Conservation (phyloP, 2,797 vertebrate species). For the Cirrhinus mrigala region DNA sequence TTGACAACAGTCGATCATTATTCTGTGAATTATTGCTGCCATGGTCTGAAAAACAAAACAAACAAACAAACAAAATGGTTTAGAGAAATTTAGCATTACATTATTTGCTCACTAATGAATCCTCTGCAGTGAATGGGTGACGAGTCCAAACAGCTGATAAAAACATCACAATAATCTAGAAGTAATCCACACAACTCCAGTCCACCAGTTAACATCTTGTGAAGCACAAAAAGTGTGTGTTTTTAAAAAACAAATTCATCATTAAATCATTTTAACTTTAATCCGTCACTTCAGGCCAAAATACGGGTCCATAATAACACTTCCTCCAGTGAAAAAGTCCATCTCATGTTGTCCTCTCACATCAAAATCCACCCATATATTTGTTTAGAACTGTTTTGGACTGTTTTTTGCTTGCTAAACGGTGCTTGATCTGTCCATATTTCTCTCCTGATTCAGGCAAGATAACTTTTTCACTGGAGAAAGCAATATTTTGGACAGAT, state of each 20-base stretch:
- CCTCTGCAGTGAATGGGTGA: neutral
- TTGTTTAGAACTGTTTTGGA: neutral
- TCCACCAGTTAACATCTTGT: neutral
- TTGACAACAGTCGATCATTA: no score
- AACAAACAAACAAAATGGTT: neutral
- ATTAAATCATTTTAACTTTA: neutral
- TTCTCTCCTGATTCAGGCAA: neutral
- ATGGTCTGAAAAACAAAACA: neutral
- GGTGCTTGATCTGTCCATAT: neutral
- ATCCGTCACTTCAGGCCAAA: neutral
- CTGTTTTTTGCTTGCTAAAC: neutral
- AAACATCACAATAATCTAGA: neutral
- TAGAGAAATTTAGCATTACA: neutral
- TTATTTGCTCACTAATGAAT: neutral
- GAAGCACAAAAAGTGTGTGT: neutral
- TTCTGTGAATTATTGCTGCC: conserved; percentile 5
- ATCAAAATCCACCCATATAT: neutral
- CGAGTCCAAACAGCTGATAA: neutral
- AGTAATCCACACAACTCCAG: neutral
- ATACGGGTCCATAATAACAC: neutral
- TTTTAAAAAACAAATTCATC: neutral
- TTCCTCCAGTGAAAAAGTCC: neutral
- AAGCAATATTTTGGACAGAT: neutral
- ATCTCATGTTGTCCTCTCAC: no score
- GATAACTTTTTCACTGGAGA: neutral